phyloP scores from a whole-genome alignment of 2,888 invertebrate species.

The Drosophila borborema region DNA sequence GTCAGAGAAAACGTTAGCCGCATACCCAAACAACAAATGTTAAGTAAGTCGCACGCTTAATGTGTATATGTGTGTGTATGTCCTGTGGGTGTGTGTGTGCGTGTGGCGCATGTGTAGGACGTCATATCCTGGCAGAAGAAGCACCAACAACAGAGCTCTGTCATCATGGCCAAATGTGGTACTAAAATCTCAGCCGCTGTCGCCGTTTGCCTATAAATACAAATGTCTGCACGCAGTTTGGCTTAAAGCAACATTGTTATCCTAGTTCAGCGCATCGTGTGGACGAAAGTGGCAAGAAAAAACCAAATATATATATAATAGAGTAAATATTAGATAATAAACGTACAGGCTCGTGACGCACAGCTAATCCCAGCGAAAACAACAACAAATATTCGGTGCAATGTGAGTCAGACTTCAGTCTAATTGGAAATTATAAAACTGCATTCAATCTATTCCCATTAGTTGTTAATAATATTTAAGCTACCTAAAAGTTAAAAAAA shows the following conservation, averaged over 20 bases:
- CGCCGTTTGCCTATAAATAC: slow-evolving; percentile 82
- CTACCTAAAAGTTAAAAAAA: neutral
- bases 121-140: slow-evolving; percentile 51
- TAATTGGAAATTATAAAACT: slow-evolving; percentile 47
- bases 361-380: slow-evolving; percentile 35
- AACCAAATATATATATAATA: slow-evolving; percentile 35
- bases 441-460: slow-evolving; percentile 41
- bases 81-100: slow-evolving; percentile 29
- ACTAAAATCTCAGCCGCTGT: slow-evolving; percentile 72
- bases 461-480: slow-evolving; percentile 16
- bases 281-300: slow-evolving; percentile 24
- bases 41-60: slow-evolving; percentile 27
- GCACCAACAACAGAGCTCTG: slow-evolving; percentile 32
- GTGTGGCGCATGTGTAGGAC: slow-evolving; percentile 72
- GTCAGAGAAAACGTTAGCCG: slow-evolving; percentile 35
- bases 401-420: slow-evolving; percentile 53
- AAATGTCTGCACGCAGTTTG: slow-evolving; percentile 79
- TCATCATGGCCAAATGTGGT: slow-evolving; percentile 61
- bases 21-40: slow-evolving; percentile 18
- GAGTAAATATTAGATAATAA: slow-evolving; percentile 48
- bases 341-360: slow-evolving; percentile 65
- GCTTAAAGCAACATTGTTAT: slow-evolving; percentile 83
- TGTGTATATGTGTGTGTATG: neutral
- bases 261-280: slow-evolving; percentile 78
- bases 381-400: slow-evolving; percentile 20